Conservation (phyloP, 2,888 invertebrate genomes). For the Galeopsomyia nigrocyanea region DNA sequence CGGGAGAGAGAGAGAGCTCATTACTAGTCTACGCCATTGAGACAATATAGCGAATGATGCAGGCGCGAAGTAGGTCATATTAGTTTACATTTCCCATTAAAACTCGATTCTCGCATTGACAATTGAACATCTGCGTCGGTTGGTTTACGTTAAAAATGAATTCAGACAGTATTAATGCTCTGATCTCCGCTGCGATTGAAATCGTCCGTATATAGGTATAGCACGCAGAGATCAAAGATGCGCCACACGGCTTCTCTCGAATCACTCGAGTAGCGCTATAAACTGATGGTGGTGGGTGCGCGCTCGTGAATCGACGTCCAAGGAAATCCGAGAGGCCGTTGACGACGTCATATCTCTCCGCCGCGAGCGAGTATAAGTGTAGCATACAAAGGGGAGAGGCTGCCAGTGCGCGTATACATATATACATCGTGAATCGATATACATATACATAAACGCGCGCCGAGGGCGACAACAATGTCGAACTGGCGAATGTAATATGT, state of each 20-base stretch:
- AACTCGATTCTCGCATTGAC: no score
- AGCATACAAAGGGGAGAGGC: no score
- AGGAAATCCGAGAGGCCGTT: constrained; percentile 6
- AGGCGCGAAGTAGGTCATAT: not conserved
- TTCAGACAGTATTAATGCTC: no score
- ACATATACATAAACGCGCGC: not conserved
- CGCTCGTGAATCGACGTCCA: not conserved
- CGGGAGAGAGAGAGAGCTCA: not conserved
- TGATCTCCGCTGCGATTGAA: no score
- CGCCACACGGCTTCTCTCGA: no score
- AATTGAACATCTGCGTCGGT: no score
- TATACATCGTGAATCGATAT: not conserved
- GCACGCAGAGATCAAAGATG: no score
- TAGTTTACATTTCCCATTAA: not conserved
- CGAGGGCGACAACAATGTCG: not conserved
- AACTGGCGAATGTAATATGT: not conserved
- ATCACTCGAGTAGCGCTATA: no score
- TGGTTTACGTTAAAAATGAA: no score
- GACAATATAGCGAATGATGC: not conserved
- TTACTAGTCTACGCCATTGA: not conserved
- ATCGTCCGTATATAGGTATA: no score
- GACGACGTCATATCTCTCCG: constrained; percentile 3
- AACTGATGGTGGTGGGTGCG: not conserved
- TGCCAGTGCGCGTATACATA: not conserved
- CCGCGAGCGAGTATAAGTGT: not conserved